A percentile compares a stretch with the other conserved stretches of the same genome.
These are phyloP conservation scores for Dryobates pubescens DNA, from an alignment of 2,797 vertebrate species.

Conservation along the genomic window DNA sequence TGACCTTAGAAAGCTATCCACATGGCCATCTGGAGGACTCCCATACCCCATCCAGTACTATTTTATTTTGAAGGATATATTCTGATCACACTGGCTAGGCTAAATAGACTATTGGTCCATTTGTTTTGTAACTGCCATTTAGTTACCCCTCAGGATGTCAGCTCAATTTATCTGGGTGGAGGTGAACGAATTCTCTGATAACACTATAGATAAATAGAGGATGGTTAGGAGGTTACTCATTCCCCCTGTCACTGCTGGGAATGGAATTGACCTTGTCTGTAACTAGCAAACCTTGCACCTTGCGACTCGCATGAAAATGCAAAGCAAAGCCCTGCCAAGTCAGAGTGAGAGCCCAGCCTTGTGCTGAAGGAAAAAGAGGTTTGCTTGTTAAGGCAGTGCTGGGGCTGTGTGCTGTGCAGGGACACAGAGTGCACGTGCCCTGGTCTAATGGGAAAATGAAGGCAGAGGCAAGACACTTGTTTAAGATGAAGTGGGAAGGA, in stretches of 20 bases:
- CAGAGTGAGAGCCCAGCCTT: conserved; percentile 21
- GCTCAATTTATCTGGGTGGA: conserved; percentile 41
- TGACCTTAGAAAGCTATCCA: conserved; percentile 73
- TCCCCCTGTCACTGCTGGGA: neutral
- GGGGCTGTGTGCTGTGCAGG: neutral
- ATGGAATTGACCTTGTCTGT: conserved; percentile 62
- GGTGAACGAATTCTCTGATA: conserved; percentile 19
- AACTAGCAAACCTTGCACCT: conserved; percentile 47
- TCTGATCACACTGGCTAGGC: conserved; percentile 41
- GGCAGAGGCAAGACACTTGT: neutral
- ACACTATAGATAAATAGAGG: neutral
- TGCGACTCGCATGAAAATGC: conserved; percentile 48
- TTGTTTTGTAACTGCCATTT: conserved; percentile 60
- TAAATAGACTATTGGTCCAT: conserved; percentile 62
- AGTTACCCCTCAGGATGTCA: conserved; percentile 60
- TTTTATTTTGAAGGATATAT: conserved; percentile 68
- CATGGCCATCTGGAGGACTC: conserved; percentile 72
- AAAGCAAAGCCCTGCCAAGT: conserved; percentile 44
- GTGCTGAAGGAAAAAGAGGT: conserved; percentile 8
- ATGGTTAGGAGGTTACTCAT: conserved; percentile 26
- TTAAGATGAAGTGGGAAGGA: neutral
- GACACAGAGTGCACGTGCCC: neutral
- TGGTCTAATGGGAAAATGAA: neutral
- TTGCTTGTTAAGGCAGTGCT: conserved; percentile 18
- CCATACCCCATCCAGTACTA: conserved; percentile 54